phyloP scores from a whole-genome alignment of 30 jellyfish, hydroid and myxozoan genomes.

The Cassiopea xamachana region DNA sequence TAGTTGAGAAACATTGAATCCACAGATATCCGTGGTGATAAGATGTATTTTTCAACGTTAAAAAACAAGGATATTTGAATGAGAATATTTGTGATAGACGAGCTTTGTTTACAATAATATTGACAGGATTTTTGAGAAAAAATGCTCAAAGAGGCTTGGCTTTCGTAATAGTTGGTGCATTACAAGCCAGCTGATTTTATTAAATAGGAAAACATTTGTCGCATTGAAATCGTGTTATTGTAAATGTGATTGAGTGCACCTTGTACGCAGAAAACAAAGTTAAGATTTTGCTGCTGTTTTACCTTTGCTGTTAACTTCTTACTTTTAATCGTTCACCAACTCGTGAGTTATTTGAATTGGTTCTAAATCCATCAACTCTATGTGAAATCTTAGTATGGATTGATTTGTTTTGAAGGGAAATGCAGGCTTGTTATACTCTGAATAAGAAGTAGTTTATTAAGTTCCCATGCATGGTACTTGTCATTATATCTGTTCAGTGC shows the following conservation, averaged over 20 bases:
- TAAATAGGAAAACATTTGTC: neutral
- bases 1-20: neutral
- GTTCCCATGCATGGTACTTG: neutral
- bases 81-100: neutral
- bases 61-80: neutral
- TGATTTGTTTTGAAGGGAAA: neutral
- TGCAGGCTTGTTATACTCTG: neutral
- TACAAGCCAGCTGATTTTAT: neutral
- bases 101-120: neutral
- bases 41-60: neutral
- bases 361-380: too few species aligned
- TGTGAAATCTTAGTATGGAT: too few species aligned
- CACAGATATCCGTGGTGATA: neutral
- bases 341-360: too few species aligned
- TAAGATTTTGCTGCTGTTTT: neutral
- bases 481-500: neutral
- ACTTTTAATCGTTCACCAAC: too few species aligned
- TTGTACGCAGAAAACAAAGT: neutral
- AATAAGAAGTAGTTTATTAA: neutral
- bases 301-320: neutral
- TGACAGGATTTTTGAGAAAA: neutral
- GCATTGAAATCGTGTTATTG: neutral
- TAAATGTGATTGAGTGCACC: neutral
- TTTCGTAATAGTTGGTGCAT: neutral
- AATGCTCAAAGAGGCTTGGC: neutral